Conservation (phyloP, 1,140 invertebrate genomes). For the Cyrtorhinus lividipennis region DNA sequence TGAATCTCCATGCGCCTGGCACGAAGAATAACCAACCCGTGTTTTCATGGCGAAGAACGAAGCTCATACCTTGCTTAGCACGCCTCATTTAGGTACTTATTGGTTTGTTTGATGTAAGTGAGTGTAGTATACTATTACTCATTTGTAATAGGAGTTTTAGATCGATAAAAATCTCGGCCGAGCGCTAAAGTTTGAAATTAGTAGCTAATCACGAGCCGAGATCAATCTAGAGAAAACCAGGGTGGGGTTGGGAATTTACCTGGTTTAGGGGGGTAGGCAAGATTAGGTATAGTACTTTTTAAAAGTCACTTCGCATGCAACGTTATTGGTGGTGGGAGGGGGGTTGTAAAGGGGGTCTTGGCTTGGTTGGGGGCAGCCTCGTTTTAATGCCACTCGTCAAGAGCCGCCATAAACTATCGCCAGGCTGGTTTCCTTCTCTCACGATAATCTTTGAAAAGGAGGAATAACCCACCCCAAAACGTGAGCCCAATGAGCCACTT, state of each 20-base stretch:
- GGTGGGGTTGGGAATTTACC: background rate
- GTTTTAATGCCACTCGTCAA: background rate
- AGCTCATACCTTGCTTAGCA: too few relatives aligned
- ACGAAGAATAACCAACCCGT: too few relatives aligned
- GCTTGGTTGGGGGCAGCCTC: too few relatives aligned
- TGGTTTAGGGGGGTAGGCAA: background rate
- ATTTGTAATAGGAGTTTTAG: background rate
- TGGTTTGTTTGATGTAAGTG: too few relatives aligned
- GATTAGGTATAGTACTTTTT: background rate
- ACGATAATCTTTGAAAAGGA: too few relatives aligned
- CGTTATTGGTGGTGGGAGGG: background rate
- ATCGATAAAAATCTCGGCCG: background rate
- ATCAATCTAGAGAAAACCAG: background rate
- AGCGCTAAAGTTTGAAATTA: background rate
- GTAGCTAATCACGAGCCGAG: background rate
- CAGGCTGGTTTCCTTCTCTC: background rate
- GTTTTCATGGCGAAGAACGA: too few relatives aligned
- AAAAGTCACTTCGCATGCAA: background rate
- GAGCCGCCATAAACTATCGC: background rate
- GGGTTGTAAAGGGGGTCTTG: too few relatives aligned
- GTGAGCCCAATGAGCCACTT: background rate
- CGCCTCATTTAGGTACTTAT: too few relatives aligned
- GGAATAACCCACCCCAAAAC: background rate
- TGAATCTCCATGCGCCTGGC: too few relatives aligned
- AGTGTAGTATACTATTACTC: background rate